Evolutionary conservation across 2,888 invertebrate species (phyloP).

Genomic region (Lepidochitona cinerea): DNA sequence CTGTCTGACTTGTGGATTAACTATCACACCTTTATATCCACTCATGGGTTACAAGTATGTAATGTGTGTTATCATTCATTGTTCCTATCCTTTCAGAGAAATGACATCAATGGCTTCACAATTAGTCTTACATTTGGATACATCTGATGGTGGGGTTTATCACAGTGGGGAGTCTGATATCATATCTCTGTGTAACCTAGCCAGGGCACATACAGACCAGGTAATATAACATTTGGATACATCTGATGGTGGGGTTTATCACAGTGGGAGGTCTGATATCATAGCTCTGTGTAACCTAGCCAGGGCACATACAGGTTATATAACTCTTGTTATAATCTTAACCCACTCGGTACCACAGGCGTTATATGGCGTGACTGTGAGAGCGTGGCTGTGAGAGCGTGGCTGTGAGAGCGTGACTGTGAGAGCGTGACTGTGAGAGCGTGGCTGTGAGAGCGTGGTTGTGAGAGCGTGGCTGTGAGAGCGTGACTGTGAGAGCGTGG

Average conservation of each 20-base stretch:
- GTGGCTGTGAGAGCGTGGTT: too few relatives aligned
- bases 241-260: conserved; percentile 74
- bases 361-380: too few relatives aligned
- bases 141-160: conserved; percentile 75
- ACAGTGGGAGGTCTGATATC: conserved; percentile 80
- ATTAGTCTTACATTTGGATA: conserved; percentile 82
- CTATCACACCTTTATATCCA: too few relatives aligned
- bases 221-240: conserved; percentile 84
- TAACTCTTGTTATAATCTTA: too few relatives aligned
- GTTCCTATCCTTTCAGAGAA: conserved; percentile 71
- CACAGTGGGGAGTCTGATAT: conserved; percentile 81
- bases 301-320: conserved; percentile 74
- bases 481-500: too few relatives aligned
- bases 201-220: conserved; percentile 74
- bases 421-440: too few relatives aligned
- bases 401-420: too few relatives aligned
- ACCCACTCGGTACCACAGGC: too few relatives aligned
- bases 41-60: too few relatives aligned
- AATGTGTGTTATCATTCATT: background rate
- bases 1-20: too few relatives aligned
- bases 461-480: too few relatives aligned
- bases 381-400: too few relatives aligned
- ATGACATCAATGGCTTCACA: conserved; percentile 87
- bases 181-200: conserved; percentile 80
- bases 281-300: conserved; percentile 81